These are phyloP conservation scores for Otus scops DNA, from an alignment of 2,797 vertebrate species.

Conservation along the genomic window DNA sequence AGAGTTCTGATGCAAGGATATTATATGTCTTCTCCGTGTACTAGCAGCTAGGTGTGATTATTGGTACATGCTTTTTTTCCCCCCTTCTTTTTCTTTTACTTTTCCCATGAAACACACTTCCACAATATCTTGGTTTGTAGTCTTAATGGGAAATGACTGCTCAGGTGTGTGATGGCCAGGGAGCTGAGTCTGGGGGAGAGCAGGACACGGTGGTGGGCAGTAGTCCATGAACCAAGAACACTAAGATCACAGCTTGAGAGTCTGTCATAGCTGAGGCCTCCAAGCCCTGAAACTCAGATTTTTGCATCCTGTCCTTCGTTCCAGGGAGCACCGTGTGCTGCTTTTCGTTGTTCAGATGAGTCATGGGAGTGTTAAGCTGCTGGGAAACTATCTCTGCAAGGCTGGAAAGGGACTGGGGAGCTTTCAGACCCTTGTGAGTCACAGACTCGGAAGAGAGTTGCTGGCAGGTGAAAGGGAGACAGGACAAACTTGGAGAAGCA, in stretches of 20 bases:
- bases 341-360: neutral
- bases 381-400: neutral
- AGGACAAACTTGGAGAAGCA: neutral
- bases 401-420: neutral
- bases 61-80: neutral
- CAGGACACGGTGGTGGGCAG: neutral
- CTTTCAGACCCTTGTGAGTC: neutral
- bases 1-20: neutral
- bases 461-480: neutral
- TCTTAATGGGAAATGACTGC: neutral
- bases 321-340: neutral
- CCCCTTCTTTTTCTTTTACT: neutral
- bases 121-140: neutral
- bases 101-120: neutral
- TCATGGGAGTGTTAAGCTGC: neutral
- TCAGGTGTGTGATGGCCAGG: neutral
- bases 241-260: neutral
- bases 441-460: neutral
- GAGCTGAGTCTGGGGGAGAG: neutral
- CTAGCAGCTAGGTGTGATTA: neutral
- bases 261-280: neutral
- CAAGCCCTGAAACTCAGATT: neutral
- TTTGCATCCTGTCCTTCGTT: neutral
- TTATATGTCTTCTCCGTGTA: neutral
- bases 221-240: neutral